Conservation (phyloP, 2,888 invertebrate genomes). For the Pogonocherus hispidulus region DNA sequence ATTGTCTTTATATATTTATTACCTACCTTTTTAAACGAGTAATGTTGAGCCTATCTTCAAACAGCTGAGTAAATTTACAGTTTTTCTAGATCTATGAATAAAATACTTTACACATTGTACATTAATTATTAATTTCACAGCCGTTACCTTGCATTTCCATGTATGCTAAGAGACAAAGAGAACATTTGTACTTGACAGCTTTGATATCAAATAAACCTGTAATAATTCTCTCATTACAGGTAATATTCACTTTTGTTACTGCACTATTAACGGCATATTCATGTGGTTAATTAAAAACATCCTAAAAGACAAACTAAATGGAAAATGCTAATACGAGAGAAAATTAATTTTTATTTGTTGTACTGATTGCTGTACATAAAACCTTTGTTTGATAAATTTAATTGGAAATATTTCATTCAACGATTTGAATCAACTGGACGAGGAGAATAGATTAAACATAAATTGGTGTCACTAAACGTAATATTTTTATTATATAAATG, state of each 20-base stretch:
- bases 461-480: slow-evolving; percentile 17
- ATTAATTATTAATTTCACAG: too few species aligned
- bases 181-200: slow-evolving; percentile 17
- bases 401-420: slow-evolving; percentile 33
- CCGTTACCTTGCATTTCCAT: neutral
- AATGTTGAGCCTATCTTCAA: too few species aligned
- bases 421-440: slow-evolving; percentile 16
- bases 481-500: slow-evolving; percentile 9
- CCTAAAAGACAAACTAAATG: slow-evolving; percentile 22
- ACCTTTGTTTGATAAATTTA: slow-evolving; percentile 32
- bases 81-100: too few species aligned
- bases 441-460: slow-evolving; percentile 18
- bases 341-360: slow-evolving; percentile 33
- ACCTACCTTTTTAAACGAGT: too few species aligned
- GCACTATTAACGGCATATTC: slow-evolving; percentile 6
- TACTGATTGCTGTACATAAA: slow-evolving; percentile 26
- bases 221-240: slow-evolving; percentile 21
- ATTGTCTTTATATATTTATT: too few species aligned
- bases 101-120: too few species aligned
- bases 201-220: slow-evolving; percentile 1
- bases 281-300: slow-evolving; percentile 14
- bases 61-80: too few species aligned
- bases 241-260: slow-evolving; percentile 6
- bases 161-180: neutral
- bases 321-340: slow-evolving; percentile 31